These are phyloP conservation scores for Falco concolor DNA, from an alignment of 2,797 vertebrate species.

Conservation along the genomic window DNA sequence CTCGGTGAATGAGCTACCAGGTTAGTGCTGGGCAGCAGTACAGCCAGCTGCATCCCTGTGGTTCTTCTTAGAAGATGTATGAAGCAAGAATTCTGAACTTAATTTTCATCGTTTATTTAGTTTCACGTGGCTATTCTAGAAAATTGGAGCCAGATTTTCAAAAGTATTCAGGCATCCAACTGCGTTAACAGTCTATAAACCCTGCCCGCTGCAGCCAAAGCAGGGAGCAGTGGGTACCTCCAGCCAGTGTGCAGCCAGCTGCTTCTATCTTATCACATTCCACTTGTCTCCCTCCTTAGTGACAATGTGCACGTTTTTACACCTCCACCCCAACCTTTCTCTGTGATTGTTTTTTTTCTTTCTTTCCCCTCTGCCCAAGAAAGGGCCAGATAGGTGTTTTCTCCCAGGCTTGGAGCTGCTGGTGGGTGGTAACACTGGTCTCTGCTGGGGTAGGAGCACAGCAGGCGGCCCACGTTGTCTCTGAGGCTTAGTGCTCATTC, in stretches of 20 bases:
- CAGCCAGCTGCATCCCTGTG: not conserved
- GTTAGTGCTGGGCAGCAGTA: rapidly evolving
- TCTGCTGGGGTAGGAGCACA: not conserved
- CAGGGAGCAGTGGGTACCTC: not conserved
- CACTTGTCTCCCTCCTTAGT: not conserved
- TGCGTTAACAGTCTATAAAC: not conserved
- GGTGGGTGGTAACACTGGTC: rapidly evolving
- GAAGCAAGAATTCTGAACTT: not conserved
- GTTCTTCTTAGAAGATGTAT: not conserved
- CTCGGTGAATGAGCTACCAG: rapidly evolving
- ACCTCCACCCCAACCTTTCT: not conserved
- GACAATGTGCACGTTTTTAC: not conserved
- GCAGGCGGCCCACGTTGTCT: not conserved
- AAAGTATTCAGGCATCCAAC: not conserved
- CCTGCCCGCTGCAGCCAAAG: not conserved
- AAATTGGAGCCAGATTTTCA: not conserved
- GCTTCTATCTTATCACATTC: not conserved
- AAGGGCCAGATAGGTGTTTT: rapidly evolving
- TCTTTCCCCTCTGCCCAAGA: not conserved
- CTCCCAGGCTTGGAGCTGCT: rapidly evolving
- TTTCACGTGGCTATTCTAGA: not conserved
- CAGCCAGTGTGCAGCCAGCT: not conserved
- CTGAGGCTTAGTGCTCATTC: rapidly evolving
- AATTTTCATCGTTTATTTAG: not conserved
- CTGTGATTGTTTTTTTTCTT: rapidly evolving